Evolutionary conservation across 2,797 vertebrate species (phyloP).

Genomic region (Vultur gryphus): DNA sequence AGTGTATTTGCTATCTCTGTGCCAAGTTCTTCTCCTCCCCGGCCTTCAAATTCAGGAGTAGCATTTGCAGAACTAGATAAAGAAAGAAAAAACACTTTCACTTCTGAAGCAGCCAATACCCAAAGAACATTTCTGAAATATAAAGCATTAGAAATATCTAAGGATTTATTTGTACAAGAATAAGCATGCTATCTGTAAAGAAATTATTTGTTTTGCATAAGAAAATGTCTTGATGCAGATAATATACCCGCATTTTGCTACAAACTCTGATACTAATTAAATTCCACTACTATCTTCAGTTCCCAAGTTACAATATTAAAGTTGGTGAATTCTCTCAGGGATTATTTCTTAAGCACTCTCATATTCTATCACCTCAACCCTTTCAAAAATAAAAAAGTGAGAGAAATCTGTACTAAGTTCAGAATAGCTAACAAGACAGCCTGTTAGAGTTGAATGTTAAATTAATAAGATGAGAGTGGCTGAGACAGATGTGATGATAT

Average conservation of each 20-base stretch:
- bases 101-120: neutral
- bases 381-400: neutral
- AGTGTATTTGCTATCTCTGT: conserved; percentile 89
- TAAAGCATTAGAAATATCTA: neutral
- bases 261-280: neutral
- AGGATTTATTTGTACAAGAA: neutral
- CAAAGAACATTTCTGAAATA: neutral
- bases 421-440: neutral
- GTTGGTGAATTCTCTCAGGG: neutral
- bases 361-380: neutral
- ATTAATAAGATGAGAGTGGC: neutral
- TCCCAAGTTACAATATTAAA: neutral
- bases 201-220: neutral
- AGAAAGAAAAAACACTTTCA: neutral
- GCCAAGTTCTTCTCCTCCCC: conserved; percentile 94
- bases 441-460: neutral
- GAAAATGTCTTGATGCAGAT: neutral
- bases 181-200: neutral
- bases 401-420: neutral
- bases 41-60: conserved; percentile 93
- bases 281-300: neutral
- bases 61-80: conserved; percentile 89
- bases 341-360: neutral
- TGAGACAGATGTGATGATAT: neutral
- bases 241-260: neutral